A percentile compares a stretch with the other conserved stretches of the same genome.
These are phyloP conservation scores for Tauraco hartlaubi DNA, from an alignment of 2,797 vertebrate species.

Conservation along the genomic window DNA sequence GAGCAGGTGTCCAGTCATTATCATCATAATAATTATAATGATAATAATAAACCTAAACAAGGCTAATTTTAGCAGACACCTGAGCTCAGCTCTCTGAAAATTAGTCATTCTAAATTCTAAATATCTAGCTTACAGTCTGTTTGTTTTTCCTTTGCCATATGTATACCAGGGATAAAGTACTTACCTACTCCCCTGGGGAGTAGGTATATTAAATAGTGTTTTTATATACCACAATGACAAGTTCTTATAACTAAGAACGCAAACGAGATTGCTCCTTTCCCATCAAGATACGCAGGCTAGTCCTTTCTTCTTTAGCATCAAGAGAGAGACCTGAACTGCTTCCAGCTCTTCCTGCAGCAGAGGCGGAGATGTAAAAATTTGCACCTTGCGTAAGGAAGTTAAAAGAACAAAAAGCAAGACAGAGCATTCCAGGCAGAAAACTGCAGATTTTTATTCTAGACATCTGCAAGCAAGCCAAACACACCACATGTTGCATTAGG, in stretches of 20 bases:
- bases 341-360: neutral
- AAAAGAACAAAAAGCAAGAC: neutral
- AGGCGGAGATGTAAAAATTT: neutral
- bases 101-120: neutral
- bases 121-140: neutral
- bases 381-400: neutral
- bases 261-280: neutral
- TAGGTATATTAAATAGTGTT: neutral
- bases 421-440: neutral
- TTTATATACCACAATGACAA: neutral
- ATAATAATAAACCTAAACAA: slow-evolving; percentile 46
- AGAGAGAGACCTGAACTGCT: neutral
- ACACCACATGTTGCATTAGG: neutral
- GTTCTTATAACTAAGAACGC: neutral
- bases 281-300: neutral
- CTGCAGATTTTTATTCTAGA: neutral
- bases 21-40: neutral
- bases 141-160: neutral
- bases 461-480: neutral
- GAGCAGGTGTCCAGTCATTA: slow-evolving; percentile 49
- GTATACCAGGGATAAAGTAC: neutral
- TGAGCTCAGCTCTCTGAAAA: slow-evolving; percentile 1
- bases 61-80: slow-evolving; percentile 41
- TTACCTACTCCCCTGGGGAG: neutral
- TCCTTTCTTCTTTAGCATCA: neutral